These are phyloP conservation scores for Actias luna DNA, from an alignment of 2,888 invertebrate genomes.

Conservation along the genomic window DNA sequence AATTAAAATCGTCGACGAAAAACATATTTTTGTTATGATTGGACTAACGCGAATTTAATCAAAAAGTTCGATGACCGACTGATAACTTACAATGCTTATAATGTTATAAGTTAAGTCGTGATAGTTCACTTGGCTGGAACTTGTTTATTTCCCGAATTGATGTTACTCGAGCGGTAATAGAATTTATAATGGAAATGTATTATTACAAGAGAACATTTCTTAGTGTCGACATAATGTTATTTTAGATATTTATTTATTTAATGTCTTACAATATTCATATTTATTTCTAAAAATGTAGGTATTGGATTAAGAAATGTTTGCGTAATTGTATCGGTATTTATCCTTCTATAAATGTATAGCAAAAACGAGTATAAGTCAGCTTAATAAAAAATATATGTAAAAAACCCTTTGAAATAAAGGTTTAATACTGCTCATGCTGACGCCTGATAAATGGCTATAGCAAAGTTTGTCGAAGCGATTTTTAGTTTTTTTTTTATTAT, in stretches of 20 bases:
- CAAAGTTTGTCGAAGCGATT: background rate
- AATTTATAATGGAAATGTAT: background rate
- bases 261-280: too few species aligned
- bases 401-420: background rate
- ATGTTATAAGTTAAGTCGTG: background rate
- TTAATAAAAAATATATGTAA: too few species aligned
- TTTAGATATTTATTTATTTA: too few species aligned
- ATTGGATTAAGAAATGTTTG: too few species aligned
- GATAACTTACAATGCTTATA: constrained; percentile 5
- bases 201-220: background rate
- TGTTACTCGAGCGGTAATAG: constrained; percentile 11
- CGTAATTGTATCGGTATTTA: too few species aligned
- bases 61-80: constrained; percentile 8
- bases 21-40: background rate
- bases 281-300: too few species aligned
- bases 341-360: too few species aligned
- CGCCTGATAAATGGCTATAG: background rate
- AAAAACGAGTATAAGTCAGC: too few species aligned
- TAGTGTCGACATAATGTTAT: too few species aligned
- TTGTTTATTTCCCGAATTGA: constrained; percentile 8
- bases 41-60: background rate
- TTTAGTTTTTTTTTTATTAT: background rate
- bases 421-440: background rate
- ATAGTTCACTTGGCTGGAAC: constrained; percentile 6
- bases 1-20: background rate